Evolutionary conservation across 2,888 invertebrate species (phyloP), one percentile per base, ranked within the genome.

Genomic region (Megastigmus dorsalis): DNA sequence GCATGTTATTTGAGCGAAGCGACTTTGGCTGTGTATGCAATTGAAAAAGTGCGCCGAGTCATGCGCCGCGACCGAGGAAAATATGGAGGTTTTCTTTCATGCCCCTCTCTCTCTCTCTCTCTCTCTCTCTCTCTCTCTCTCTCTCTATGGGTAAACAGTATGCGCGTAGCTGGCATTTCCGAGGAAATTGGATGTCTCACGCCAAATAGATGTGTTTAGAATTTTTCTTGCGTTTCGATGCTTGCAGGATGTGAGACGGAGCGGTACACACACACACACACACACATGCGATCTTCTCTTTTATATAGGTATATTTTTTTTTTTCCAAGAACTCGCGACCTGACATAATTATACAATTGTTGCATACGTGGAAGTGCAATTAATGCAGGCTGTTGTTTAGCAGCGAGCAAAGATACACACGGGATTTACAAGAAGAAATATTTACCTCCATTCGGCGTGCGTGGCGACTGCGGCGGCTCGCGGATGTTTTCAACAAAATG

Each of bases 21-120:
- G n/a, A 23, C n/a, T 6, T 30, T 10, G 10, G 26, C 26, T 45
- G 41, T 63, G 69, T 38, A n/a, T n/a, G n/a, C n/a, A 63, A 74
- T 63, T 63, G 68, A 68, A 68, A 63, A 63, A 74, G 52, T 30
- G 55, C 52, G 70, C 15, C 36, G 62, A 74, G 62, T 67, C 73
- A 67, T 67, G 73, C 50, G 50, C 57, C 65, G 28, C 28, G 20
- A n/a, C n/a, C n/a, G n/a, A n/a, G 48, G 43, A 43, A 23, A 63
- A 36, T 52, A 45, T 26, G 63, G 26, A 52, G 43, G 36, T 13
- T 18, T 38, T 38, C 10, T 20, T 20, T 7, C 36, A 20, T 9
- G 18, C 13, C n/a, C n/a, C n/a, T n/a, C n/a, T n/a, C n/a, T n/a
- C n/a, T n/a, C n/a, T n/a, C n/a, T n/a, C n/a, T n/a, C n/a, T n/a